Percentiles rank a stretch among this genome's conserved stretches.
Conservation (phyloP, 2,113 vertebrate species). For the Protobothrops mucrosquamatus region DNA sequence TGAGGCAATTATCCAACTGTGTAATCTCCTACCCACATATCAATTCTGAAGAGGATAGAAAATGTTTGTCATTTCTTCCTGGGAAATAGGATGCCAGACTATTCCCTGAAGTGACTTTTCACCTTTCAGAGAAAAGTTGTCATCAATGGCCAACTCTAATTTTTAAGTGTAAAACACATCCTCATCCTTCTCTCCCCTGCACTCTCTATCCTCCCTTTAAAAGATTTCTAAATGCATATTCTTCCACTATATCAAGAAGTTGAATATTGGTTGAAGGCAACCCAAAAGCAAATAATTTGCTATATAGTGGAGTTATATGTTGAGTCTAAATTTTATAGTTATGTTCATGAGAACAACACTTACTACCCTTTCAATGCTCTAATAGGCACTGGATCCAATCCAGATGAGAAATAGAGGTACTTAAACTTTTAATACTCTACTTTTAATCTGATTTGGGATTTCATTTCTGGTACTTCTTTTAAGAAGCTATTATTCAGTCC, state of each 20-base stretch:
- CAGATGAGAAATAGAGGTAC: not conserved
- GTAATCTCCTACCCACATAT: not conserved
- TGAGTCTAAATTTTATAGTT: not conserved
- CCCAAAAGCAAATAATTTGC: not conserved
- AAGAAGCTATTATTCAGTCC: not conserved
- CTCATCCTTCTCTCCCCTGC: not conserved
- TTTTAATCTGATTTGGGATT: not conserved
- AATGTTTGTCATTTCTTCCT: not conserved
- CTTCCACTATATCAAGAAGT: not conserved
- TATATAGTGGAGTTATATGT: not conserved
- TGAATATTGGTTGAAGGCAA: not conserved
- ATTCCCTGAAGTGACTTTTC: not conserved
- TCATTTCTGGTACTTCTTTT: not conserved
- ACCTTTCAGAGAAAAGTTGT: not conserved
- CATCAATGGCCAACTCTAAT: not conserved
- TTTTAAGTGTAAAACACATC: not conserved
- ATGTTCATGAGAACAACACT: not conserved
- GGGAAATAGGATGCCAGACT: slow-evolving; percentile 18
- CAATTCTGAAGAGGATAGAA: not conserved
- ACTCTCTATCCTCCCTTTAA: not conserved
- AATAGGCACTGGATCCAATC: not conserved
- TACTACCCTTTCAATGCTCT: not conserved
- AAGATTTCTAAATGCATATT: not conserved
- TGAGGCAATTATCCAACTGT: not conserved
- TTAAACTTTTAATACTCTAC: not conserved